Evolutionary conservation across 2,888 invertebrate species (phyloP), one percentile per base, ranked within the genome.

Genomic region (Coenonympha arcania): DNA sequence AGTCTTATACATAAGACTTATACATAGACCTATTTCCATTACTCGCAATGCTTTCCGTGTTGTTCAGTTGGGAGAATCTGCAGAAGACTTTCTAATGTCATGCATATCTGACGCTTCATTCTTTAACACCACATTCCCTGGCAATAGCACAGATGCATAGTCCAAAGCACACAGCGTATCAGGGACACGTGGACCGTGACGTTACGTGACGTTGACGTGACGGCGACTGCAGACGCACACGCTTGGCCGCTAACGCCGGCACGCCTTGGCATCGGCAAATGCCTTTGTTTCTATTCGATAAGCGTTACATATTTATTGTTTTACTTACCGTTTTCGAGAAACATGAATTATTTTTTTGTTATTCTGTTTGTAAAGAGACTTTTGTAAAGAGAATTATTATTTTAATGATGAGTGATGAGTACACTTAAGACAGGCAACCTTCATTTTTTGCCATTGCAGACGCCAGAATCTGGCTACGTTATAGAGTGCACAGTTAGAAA

Each of bases 161-260:
- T 44, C 33, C 15, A 34, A 22, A 16, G 22, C 33, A 34, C 33
- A 34, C 34, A 44, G 33, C 43, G 33, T 22, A 50, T 40, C 64
- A 67, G 68, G 66, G 57, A 48, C 49, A 55, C 55, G 50, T 54
- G 50, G 55, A 55, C 57, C 60, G 58, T 64, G 58, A 66, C 65
- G 60, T 63, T n/a, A n/a, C n/a, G n/a, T n/a, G n/a, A n/a, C 61
- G 4, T 5, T n/a, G 30, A 33, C 31, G 16, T 3, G 31, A 56
- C 58, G 59, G 62, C 57, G 45, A 49, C 61, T 59, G 55, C 59
- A 52, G 50, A 57, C 56, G 56, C 58, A 56, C 57, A 57, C 59
- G 57, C 56, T 45, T 52, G 49, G 42, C 52, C 61, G 59, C 52
- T 57, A 56, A 60, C 60, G 50, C 41, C 51, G 31, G 33, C 19